phyloP scores from a whole-genome alignment of 2,888 invertebrate species.

The Drosophila stalkeri region DNA sequence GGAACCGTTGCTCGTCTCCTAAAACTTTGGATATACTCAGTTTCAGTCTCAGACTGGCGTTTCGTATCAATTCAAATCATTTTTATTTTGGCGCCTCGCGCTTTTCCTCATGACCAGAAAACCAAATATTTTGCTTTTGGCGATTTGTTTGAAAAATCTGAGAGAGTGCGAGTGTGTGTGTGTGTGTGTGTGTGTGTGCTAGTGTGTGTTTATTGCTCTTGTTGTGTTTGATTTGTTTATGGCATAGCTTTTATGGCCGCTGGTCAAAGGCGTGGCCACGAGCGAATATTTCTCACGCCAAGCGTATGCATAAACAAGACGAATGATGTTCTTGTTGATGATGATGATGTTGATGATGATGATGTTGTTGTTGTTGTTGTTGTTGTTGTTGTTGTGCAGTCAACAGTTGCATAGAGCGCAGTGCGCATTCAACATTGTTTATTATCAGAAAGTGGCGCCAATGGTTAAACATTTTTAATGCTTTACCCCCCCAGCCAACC shows the following conservation, averaged over 20 bases:
- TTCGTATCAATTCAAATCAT: constrained; percentile 26
- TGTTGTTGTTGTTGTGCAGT: constrained; percentile 14
- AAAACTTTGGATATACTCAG: constrained; percentile 13
- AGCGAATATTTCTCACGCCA: constrained; percentile 69
- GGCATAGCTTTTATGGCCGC: constrained; percentile 54
- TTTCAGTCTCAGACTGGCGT: constrained; percentile 7
- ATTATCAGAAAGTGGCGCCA: constrained; percentile 82
- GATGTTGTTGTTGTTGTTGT: neutral
- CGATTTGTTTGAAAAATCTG: constrained; percentile 46
- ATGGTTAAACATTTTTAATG: constrained; percentile 69
- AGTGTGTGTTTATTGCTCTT: constrained; percentile 45
- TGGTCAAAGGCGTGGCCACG: constrained; percentile 63
- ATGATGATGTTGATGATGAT: constrained; percentile 7
- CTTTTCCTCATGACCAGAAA: constrained; percentile 72
- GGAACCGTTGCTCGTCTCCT: neutral
- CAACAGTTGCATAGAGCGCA: constrained; percentile 29
- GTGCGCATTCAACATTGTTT: constrained; percentile 48
- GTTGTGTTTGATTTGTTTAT: constrained; percentile 52
- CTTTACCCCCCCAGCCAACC: neutral
- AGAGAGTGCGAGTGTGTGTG: constrained; percentile 15
- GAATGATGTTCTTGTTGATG: constrained; percentile 13
- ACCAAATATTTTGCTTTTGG: constrained; percentile 68
- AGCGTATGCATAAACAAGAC: constrained; percentile 61
- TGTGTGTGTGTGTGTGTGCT: constrained; percentile 9
- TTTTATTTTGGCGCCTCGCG: constrained; percentile 65